Conservation (phyloP, 2,113 vertebrate genomes). For the Zootoca vivipara region DNA sequence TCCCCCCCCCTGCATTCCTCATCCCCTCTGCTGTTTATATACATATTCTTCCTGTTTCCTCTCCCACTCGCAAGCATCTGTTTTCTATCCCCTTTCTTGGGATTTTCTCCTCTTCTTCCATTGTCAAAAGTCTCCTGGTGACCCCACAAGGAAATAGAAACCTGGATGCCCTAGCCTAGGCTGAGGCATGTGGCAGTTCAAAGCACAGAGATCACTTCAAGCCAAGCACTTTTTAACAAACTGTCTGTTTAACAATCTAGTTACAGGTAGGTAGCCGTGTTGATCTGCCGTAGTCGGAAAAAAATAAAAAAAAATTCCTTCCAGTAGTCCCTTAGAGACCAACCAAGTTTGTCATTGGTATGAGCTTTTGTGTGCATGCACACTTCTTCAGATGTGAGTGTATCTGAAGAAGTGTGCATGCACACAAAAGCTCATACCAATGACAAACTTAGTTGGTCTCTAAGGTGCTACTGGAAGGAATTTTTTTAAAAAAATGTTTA, state of each 20-base stretch:
- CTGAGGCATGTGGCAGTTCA: slow-evolving; percentile 12
- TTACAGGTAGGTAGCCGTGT: too few relatives aligned
- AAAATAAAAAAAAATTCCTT: too few relatives aligned
- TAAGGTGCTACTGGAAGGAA: too few relatives aligned
- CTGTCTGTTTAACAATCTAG: too few relatives aligned
- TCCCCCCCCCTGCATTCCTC: neutral
- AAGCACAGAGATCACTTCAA: neutral
- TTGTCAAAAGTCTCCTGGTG: slow-evolving; percentile 50
- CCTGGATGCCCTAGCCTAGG: slow-evolving; percentile 26
- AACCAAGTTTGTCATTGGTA: too few relatives aligned
- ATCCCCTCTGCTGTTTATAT: neutral
- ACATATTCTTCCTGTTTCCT: neutral
- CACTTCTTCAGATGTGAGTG: too few relatives aligned
- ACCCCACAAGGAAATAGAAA: slow-evolving; percentile 54
- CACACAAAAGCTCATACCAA: too few relatives aligned
- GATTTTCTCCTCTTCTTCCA: slow-evolving; percentile 51
- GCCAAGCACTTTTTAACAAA: neutral
- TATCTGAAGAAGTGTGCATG: too few relatives aligned
- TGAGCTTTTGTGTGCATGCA: too few relatives aligned
- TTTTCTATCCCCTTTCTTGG: slow-evolving; percentile 53
- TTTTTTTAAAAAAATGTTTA: neutral
- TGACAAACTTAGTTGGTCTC: too few relatives aligned
- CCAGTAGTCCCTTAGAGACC: too few relatives aligned
- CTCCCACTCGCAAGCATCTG: slow-evolving; percentile 52
- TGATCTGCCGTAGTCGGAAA: too few relatives aligned